phyloP scores from a whole-genome alignment of 2,113 vertebrate genomes.

The Chunga burmeisteri region DNA sequence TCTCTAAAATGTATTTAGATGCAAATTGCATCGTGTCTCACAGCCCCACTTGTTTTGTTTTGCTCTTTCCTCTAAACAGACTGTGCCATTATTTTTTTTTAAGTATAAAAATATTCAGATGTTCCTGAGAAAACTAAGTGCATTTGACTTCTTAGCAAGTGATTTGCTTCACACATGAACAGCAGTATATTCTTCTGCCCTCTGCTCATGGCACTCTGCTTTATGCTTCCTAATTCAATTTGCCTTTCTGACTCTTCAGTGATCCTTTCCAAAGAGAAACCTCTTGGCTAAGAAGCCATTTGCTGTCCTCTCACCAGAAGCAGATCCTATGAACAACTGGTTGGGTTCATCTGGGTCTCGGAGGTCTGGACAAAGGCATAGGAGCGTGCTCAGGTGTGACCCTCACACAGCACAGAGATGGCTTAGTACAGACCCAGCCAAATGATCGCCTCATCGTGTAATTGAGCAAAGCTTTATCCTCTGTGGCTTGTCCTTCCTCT shows the following conservation, averaged over 20 bases:
- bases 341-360: neutral
- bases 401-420: neutral
- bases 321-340: neutral
- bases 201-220: neutral
- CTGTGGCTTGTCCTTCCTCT: neutral
- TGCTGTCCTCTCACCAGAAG: neutral
- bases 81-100: neutral
- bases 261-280: neutral
- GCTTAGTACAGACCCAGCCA: neutral
- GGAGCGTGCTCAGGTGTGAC: neutral
- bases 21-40: constrained; percentile 42
- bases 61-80: neutral
- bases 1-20: constrained; percentile 58
- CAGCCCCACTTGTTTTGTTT: constrained; percentile 6
- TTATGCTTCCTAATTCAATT: constrained; percentile 43
- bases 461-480: neutral
- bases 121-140: neutral
- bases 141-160: neutral
- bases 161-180: neutral
- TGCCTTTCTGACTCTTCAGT: neutral
- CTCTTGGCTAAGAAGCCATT: neutral
- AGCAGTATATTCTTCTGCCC: neutral
- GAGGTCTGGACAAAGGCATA: neutral
- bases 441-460: neutral
- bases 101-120: neutral